Conservation (phyloP, 2,888 invertebrate species). For the Cantharis rustica region DNA sequence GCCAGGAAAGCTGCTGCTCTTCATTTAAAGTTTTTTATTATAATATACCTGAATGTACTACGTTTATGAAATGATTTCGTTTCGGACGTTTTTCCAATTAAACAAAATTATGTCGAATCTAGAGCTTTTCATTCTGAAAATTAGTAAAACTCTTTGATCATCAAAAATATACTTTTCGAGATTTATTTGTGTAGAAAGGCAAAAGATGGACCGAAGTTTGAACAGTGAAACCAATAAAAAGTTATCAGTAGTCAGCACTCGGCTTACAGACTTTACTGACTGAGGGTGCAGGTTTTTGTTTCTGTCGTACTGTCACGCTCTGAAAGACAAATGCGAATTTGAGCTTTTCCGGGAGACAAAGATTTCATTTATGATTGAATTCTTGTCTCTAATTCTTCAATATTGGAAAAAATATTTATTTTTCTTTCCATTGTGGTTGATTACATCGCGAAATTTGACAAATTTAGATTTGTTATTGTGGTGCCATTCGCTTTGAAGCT, state of each 20-base stretch:
- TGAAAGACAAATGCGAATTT: conserved; percentile 38
- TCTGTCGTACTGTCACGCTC: conserved; percentile 37
- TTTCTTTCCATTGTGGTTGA: conserved; percentile 5
- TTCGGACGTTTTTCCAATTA: conserved; percentile 11
- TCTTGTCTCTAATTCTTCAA: conserved; percentile 21
- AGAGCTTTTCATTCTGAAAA: not conserved
- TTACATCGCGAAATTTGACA: not conserved
- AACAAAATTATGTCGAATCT: conserved; percentile 6
- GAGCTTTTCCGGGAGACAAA: conserved; percentile 30
- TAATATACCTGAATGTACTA: conserved; percentile 10
- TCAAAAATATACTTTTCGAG: conserved; percentile 23
- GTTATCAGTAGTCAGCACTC: conserved; percentile 41
- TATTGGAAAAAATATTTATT: conserved; percentile 5
- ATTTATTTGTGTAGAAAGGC: conserved; percentile 30
- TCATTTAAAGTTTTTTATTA: conserved; percentile 12
- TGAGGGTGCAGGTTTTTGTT: conserved; percentile 37
- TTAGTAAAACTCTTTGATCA: conserved; percentile 22
- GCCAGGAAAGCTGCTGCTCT: conserved; percentile 2
- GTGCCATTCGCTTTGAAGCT: not conserved
- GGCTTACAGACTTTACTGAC: conserved; percentile 31
- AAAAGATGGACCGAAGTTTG: conserved; percentile 36
- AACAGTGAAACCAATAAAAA: conserved; percentile 39
- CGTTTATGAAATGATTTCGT: conserved; percentile 9
- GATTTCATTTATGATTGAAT: conserved; percentile 28
- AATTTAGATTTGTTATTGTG: not conserved